Base-by-base conservation (phyloP, 2,113 vertebrate species). In the Pleuronectes platessa region DNA sequence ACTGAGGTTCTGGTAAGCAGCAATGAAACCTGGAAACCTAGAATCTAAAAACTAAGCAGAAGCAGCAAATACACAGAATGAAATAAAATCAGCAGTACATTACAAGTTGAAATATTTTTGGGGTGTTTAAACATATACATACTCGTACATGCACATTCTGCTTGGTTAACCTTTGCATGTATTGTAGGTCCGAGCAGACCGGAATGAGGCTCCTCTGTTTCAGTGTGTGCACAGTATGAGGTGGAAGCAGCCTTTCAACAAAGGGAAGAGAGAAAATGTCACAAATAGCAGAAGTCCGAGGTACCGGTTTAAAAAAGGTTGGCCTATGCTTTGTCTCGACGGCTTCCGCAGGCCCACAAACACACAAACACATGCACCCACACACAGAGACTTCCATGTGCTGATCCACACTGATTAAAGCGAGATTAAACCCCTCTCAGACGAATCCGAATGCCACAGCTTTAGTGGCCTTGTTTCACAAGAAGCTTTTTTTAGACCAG, bases 271-370 rank as follows among this genome's bases (percentile, higher is more conserved):
- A 88, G 73, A 81, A 79, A 84, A 84, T 71, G 72, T 85, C 82
- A 90, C 61, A 82, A 86, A 92, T 73, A 92, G 85, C 54, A 75
- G 86, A 85, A 89, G 84, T 82, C 63, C 21, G 78, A 90, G 86
- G 79, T 71, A 56, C 72, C 71, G 60, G 37, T 68, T 64, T 60
- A 73, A 60, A 87, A 87, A 80, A 72, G 20, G 23, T 53, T 63
- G 55, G 53, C 54, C 35, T 13, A 12, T 26, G 21, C 60, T 72
- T 59, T 84, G 75, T 84, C 61, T 67, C 31, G 10, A 66, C 4
- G 3, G 45, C 72, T 74, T 75, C 40, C 66, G 53, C 20, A 68
- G 53, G 55, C 72, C 26, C 17, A 27, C 21, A 27, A 24, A 54
- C 55, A 74, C 42, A 56, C 58, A 77, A 5, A 74, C 24, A 35